Percentiles rank a stretch among this genome's conserved stretches.
phyloP scores from a whole-genome alignment of 2,888 invertebrate species.

The Tetragnatha montana region DNA sequence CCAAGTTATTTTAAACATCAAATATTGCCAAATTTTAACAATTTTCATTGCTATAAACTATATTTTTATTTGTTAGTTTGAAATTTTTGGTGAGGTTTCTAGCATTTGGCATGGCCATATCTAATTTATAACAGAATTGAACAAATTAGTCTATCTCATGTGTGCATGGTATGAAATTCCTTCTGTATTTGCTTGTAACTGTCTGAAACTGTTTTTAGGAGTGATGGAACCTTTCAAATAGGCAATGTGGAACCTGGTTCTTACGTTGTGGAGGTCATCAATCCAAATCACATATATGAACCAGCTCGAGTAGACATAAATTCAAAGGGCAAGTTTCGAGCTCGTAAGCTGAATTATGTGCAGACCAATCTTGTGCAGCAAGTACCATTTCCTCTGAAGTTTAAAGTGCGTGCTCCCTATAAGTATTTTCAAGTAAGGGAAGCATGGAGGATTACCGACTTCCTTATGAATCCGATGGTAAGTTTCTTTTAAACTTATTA shows the following conservation, averaged over 20 bases:
- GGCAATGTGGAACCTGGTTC: constrained; percentile 93
- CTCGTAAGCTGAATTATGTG: constrained; percentile 93
- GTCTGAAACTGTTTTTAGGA: constrained; percentile 78
- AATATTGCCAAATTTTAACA: too few relatives aligned
- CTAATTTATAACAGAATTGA: too few relatives aligned
- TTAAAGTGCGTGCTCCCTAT: constrained; percentile 88
- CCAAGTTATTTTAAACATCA: too few relatives aligned
- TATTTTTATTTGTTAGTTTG: too few relatives aligned
- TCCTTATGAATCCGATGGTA: constrained; percentile 96
- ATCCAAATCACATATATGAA: constrained; percentile 94
- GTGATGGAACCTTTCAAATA: constrained; percentile 92
- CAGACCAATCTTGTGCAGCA: constrained; percentile 93
- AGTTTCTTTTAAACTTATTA: constrained; percentile 38
- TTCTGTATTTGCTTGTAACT: too few relatives aligned
- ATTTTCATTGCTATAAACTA: too few relatives aligned
- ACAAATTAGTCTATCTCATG: neutral
- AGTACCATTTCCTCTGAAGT: constrained; percentile 92
- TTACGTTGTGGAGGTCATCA: constrained; percentile 92
- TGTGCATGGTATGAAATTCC: neutral
- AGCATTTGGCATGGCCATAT: too few relatives aligned
- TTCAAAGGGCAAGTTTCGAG: constrained; percentile 96
- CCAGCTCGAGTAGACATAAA: constrained; percentile 97
- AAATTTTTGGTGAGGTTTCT: too few relatives aligned
- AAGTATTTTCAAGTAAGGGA: constrained; percentile 95
- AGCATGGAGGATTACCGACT: constrained; percentile 97